Percentiles rank a stretch among this genome's conserved stretches.
Evolutionary conservation across 2,888 invertebrate genomes (phyloP).

Genomic region (Alcis repandata): DNA sequence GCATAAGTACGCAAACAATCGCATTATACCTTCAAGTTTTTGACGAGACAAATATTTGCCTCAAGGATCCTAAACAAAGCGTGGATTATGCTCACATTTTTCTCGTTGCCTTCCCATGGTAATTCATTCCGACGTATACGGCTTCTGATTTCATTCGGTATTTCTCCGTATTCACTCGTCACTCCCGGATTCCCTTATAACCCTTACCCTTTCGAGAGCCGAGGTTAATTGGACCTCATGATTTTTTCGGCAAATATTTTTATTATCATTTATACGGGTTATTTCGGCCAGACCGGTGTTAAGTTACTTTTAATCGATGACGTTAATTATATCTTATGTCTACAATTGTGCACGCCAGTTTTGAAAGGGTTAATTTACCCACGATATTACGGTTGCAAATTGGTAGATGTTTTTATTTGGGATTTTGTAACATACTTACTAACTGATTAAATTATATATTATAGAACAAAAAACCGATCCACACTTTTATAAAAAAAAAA

Average conservation of each 20-base stretch:
- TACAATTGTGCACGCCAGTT: no score
- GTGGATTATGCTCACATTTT: constrained; percentile 27
- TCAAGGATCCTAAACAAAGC: constrained; percentile 27
- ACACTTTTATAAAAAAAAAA: no score
- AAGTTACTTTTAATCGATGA: constrained; percentile 13
- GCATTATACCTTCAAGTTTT: constrained; percentile 4
- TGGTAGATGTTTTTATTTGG: neutral
- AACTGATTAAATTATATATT: no score
- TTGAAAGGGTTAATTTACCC: no score
- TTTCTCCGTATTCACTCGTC: constrained; percentile 28
- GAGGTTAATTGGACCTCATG: constrained; percentile 39
- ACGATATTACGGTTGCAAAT: neutral
- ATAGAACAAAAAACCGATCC: no score
- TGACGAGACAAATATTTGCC: constrained; percentile 23
- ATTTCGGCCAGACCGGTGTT: constrained; percentile 16
- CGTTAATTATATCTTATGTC: no score
- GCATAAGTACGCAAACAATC: constrained; percentile 20
- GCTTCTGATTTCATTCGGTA: constrained; percentile 27
- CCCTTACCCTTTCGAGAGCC: constrained; percentile 30
- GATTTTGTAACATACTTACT: neutral
- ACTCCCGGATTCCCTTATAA: constrained; percentile 14
- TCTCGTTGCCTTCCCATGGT: constrained; percentile 22
- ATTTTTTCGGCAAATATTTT: constrained; percentile 40
- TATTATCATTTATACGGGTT: constrained; percentile 17
- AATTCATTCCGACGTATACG: constrained; percentile 25